Evolutionary conservation across 2,888 invertebrate species (phyloP), one percentile per base, ranked within the genome.

Genomic region (Drosophila gaucha): DNA sequence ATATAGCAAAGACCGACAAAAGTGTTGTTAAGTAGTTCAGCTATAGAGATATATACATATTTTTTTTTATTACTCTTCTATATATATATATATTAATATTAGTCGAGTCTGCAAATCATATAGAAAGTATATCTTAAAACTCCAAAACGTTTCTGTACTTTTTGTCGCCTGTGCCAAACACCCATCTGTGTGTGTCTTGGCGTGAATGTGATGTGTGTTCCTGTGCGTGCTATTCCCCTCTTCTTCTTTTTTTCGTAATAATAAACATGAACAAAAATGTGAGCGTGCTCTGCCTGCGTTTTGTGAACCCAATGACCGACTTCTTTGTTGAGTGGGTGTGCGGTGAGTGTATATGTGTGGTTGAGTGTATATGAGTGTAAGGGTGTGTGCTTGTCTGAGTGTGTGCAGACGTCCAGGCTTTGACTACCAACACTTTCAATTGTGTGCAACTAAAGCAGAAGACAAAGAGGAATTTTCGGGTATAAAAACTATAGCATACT

Each of bases 251-350:
- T 41, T 67, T 39, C 57, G 36, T 36, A 54, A 59, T 72, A 82
- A 79, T 82, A 79, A 79, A 67, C 63, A 72, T 63, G 69, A 68
- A 47, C 57, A 64, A 70, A 41, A 72, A 49, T 68, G 55, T 49
- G 72, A 51, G 77, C 66, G 71, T 67, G 60, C 59, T 66, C 58
- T 41, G 68, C 36, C 74, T 65, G 70, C 77, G 69, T 68, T 80
- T 67, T 73, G 80, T 38, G 65, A 47, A 68, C 68, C 74, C 78
- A 72, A 75, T 83, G 82, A 83, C 82, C 86, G 83, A 78, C 86
- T 78, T 82, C 67, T 73, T 65, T 69, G 67, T 67, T 75, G 39
- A 39, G 60, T 59, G 60, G 59, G 20, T 59, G 39, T 33, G 33
- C 22, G 22, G 12, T 24, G 47, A 12, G 16, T 16, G 33, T 14